A percentile compares a stretch with the other conserved stretches of the same genome.
phyloP scores from a whole-genome alignment of 2,797 vertebrate genomes.

The Paramormyrops hopkinsi region DNA sequence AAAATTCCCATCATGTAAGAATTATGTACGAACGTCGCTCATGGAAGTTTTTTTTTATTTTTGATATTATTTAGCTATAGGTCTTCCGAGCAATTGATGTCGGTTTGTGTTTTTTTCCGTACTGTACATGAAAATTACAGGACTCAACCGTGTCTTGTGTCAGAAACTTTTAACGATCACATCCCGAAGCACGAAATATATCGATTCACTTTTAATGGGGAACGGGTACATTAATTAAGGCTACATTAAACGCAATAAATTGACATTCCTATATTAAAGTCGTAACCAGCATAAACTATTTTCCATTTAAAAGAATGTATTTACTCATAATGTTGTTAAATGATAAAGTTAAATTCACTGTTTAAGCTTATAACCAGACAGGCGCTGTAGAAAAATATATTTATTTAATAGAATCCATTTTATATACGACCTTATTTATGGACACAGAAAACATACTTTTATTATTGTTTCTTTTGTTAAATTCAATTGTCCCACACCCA shows the following conservation, averaged over 20 bases:
- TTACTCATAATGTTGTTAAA: background rate
- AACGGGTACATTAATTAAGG: background rate
- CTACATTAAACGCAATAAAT: background rate
- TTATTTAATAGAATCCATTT: background rate
- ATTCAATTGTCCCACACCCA: background rate
- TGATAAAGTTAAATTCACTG: background rate
- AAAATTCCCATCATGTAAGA: background rate
- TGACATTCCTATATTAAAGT: background rate
- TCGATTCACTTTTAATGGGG: background rate
- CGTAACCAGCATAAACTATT: background rate
- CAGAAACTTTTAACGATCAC: slow-evolving; percentile 1
- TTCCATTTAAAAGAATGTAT: background rate
- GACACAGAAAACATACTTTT: background rate
- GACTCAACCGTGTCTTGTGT: background rate
- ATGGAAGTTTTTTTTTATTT: background rate
- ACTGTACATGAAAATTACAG: background rate
- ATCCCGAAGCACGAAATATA: background rate
- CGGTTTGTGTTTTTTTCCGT: background rate
- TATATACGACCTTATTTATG: background rate
- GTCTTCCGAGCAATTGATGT: background rate
- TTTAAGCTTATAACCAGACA: background rate
- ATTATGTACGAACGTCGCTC: background rate
- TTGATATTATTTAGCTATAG: background rate
- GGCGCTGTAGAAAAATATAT: background rate
- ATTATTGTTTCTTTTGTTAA: background rate